Percentiles rank a stretch among this genome's conserved stretches.
Evolutionary conservation across 2,888 invertebrate species (phyloP).

Genomic region (Nephrotoma guestfalica): DNA sequence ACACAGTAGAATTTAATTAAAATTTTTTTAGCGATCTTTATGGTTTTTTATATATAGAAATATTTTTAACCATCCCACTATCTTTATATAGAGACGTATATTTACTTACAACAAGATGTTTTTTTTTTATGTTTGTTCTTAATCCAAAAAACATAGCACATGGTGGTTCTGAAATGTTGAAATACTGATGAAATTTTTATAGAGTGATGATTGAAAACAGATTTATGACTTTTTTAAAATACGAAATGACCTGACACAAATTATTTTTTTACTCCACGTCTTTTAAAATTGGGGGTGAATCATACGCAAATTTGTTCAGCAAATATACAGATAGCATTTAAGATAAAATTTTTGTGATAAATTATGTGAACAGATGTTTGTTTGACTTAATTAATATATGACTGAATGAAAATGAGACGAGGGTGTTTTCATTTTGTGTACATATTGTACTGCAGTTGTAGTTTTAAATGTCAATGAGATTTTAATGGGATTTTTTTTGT

Average conservation of each 20-base stretch:
- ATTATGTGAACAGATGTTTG: neutral
- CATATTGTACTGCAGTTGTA: neutral
- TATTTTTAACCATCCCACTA: neutral
- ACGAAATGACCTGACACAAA: neutral
- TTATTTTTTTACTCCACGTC: neutral
- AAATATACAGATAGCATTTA: neutral
- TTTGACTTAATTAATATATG: neutral
- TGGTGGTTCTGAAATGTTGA: neutral
- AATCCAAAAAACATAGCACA: neutral
- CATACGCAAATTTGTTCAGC: neutral
- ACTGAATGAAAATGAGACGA: neutral
- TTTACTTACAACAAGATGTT: neutral
- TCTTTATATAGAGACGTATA: neutral
- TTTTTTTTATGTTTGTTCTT: neutral
- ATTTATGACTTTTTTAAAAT: neutral
- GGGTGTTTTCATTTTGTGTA: neutral
- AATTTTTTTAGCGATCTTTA: neutral
- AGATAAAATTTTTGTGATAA: neutral
- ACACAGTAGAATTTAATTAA: neutral
- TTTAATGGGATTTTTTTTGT: neutral
- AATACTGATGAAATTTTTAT: neutral
- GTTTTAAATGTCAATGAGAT: neutral
- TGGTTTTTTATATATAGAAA: neutral
- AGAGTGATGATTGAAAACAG: neutral
- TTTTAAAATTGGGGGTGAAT: neutral